These are phyloP conservation scores for Vombatus ursinus DNA, from an alignment of 2,113 vertebrate genomes.

Conservation along the genomic window DNA sequence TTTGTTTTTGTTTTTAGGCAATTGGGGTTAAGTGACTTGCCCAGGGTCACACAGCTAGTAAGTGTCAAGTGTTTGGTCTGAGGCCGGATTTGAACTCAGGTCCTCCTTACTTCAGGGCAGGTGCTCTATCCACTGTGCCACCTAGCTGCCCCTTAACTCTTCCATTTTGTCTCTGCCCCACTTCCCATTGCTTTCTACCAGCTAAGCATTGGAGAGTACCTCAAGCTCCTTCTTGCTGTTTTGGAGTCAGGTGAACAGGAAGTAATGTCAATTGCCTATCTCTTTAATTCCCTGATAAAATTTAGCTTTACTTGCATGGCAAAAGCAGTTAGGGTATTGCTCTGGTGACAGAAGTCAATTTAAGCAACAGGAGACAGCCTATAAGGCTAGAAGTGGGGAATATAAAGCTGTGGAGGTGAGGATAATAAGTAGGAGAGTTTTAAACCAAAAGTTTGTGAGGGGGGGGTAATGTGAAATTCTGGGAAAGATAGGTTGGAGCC, in stretches of 20 bases:
- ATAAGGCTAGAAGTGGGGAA: neutral
- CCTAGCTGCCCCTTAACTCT: too few species aligned
- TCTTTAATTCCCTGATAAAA: neutral
- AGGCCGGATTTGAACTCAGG: too few species aligned
- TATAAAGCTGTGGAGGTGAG: neutral
- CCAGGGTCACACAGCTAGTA: too few species aligned
- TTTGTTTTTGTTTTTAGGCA: too few species aligned
- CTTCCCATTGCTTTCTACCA: neutral
- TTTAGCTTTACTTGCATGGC: neutral
- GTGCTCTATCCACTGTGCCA: too few species aligned
- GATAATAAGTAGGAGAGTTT: neutral
- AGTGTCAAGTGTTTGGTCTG: too few species aligned
- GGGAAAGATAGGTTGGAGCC: neutral
- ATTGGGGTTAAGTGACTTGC: too few species aligned
- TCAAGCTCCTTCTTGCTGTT: neutral
- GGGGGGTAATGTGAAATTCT: neutral
- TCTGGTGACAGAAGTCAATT: neutral
- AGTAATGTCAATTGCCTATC: neutral
- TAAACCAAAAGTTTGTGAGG: neutral
- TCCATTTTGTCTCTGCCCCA: too few species aligned
- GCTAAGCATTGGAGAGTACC: neutral
- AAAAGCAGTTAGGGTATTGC: neutral
- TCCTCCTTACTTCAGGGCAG: too few species aligned
- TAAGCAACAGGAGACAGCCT: neutral
- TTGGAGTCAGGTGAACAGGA: neutral